Percentiles rank a stretch among this genome's conserved stretches.
Evolutionary conservation across 2,113 vertebrate genomes (phyloP).

Genomic region (Gallinago jamesoni): DNA sequence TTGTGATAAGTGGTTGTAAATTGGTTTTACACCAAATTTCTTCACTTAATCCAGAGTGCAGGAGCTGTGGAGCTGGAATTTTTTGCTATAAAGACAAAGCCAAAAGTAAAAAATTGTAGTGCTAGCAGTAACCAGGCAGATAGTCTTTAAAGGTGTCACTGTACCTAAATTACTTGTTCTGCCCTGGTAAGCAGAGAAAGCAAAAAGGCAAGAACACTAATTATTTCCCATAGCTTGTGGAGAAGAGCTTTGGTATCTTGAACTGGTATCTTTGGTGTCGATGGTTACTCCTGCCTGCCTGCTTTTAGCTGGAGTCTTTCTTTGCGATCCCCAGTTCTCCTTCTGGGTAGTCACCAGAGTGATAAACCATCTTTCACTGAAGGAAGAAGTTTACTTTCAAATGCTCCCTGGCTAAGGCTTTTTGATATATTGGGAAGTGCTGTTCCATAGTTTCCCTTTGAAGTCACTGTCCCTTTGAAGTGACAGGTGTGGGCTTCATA

Average conservation of each 20-base stretch:
- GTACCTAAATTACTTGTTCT: background rate
- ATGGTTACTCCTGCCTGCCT: background rate
- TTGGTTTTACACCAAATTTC: background rate
- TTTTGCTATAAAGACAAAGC: background rate
- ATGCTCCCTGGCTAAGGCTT: background rate
- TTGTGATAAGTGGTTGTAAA: background rate
- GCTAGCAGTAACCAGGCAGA: background rate
- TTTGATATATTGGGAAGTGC: background rate
- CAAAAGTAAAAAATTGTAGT: background rate
- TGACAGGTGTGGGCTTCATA: background rate
- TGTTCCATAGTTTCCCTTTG: background rate
- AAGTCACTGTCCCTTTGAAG: background rate
- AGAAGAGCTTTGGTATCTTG: background rate
- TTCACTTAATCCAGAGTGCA: accelerated
- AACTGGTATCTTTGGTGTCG: background rate
- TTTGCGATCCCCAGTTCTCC: background rate
- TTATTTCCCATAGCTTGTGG: background rate
- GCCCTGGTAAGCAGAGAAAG: background rate
- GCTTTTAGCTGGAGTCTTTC: background rate
- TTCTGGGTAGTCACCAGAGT: background rate
- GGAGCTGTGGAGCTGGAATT: background rate
- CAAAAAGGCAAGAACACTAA: background rate
- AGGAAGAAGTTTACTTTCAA: background rate
- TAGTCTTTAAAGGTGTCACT: background rate
- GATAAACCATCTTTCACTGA: background rate